Evolutionary conservation across 2,113 vertebrate genomes (phyloP), one percentile per base, ranked within the genome.

Genomic region (Brachionichthys hirsutus): DNA sequence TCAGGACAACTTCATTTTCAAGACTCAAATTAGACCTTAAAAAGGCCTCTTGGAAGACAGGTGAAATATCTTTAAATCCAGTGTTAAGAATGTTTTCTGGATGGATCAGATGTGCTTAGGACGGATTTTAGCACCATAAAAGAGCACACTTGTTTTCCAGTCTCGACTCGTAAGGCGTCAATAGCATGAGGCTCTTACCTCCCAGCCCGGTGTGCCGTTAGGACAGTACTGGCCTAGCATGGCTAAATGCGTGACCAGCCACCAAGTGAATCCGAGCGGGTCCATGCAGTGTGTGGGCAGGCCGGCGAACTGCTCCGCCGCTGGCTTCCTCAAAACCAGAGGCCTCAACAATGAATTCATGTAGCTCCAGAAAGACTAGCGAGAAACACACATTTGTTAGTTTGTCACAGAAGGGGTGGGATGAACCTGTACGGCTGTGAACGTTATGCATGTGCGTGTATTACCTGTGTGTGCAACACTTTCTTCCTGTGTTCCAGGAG

Each of bases 241-340:
- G 61, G 94, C 90, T 62, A 96, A 66, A 54, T 96, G 95, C 73
- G 92, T 92, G 70, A 94, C 62, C 82, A 98, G 75, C 97, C 97
- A 99, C 97, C 95, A 98, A 30, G 91, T 92, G 85, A 98, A 96
- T 45, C 96, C 93, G 61, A 94, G 9, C 1, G 92, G 83, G 68
- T 99, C 97, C 80, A 94, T 97, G 73, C 93, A 93, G 22, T 90
- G 91, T n/a, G 85, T 35, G 5, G 81, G 81, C 13, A 91, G 78
- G 9, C 84, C 82, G 10, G 34, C 57, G 50, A 83, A 77, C 54
- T 62, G 72, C 18, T 86, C 81, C 19, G 70, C 60, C 22, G 73
- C 57, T 14, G 83, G 84, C 52, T 60, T 71, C 38, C 85, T 83
- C 30, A 71, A 81, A 22, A 88, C 83, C 53, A 89, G 66, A 35